Conservation (phyloP, 2,888 invertebrate species). For the Eupithecia vulgata region DNA sequence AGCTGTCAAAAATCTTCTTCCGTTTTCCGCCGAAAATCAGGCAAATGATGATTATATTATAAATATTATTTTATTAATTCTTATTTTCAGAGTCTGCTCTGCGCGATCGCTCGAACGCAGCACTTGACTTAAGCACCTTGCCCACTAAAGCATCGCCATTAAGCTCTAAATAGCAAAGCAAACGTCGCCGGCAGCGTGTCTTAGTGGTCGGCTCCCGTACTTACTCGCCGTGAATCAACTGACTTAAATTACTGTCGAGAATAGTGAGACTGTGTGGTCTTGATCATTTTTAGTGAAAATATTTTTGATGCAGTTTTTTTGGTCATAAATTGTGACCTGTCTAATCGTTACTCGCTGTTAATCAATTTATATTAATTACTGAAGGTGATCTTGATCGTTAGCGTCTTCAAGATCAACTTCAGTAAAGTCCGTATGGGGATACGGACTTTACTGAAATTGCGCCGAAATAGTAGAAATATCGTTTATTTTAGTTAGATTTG, state of each 20-base stretch:
- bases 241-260: slow-evolving; percentile 27
- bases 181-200: slow-evolving; percentile 20
- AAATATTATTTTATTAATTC: no score
- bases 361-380: no score
- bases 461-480: no score
- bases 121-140: slow-evolving; percentile 6
- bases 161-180: slow-evolving; percentile 27
- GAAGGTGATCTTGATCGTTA: no score
- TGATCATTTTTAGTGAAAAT: background rate
- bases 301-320: background rate
- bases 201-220: slow-evolving; percentile 31
- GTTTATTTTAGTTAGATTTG: no score
- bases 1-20: no score
- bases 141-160: slow-evolving; percentile 18
- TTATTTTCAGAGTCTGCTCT: background rate
- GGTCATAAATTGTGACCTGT: no score
- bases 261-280: slow-evolving; percentile 11
- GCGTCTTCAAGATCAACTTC: no score
- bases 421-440: no score
- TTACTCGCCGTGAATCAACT: slow-evolving; percentile 27
- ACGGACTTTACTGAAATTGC: no score
- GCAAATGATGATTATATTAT: no score
- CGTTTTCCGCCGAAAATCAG: background rate
- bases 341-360: no score
- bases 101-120: background rate